phyloP scores from a whole-genome alignment of 92 coral and sea anemone species.

The Palythoa heliodiscus region DNA sequence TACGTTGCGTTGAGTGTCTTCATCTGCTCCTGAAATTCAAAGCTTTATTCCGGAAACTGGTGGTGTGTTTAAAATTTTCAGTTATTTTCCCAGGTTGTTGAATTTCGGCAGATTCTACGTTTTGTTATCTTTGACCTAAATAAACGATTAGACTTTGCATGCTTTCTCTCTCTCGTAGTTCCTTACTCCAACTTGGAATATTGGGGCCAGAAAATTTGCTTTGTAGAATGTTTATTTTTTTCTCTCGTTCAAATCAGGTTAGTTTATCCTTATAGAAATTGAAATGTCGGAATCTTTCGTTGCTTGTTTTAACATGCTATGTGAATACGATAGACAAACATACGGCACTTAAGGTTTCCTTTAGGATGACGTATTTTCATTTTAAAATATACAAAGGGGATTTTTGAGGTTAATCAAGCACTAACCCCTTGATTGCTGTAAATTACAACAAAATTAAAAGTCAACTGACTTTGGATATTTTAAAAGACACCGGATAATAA shows the following conservation, averaged over 20 bases:
- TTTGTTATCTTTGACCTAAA: not conserved
- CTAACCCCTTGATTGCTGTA: not conserved
- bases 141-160: not conserved
- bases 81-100: not conserved
- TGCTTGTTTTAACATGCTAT: not conserved
- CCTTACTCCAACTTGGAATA: not conserved
- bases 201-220: not conserved
- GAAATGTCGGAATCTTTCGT: not conserved
- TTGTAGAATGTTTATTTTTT: not conserved
- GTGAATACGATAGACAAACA: constrained; percentile 4
- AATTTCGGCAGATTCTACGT: not conserved
- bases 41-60: not conserved
- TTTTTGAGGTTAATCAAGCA: constrained; percentile 9
- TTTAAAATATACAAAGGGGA: not conserved
- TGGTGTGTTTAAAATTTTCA: not conserved
- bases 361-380: not conserved
- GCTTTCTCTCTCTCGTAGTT: no score
- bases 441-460: constrained; percentile 20
- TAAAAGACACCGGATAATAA: not conserved
- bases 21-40: not conserved
- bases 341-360: not conserved
- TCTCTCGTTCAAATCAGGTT: not conserved
- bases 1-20: not conserved
- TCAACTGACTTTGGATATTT: not conserved
- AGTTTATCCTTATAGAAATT: not conserved